A percentile compares a stretch with the other conserved stretches of the same genome.
Evolutionary conservation across 2,113 vertebrate species (phyloP).

Genomic region (Misgurnus mizolepis): DNA sequence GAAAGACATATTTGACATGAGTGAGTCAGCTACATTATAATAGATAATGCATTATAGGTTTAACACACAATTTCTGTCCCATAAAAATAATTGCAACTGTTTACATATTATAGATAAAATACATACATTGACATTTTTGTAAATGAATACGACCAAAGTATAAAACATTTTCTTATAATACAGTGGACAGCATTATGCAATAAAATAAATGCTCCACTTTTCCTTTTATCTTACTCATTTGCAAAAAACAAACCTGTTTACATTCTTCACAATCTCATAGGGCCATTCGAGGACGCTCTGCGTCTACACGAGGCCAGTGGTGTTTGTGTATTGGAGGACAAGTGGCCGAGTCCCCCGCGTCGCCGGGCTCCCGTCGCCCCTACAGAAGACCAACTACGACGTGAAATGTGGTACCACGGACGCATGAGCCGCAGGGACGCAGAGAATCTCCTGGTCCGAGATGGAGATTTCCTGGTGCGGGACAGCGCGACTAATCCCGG

Average conservation of each 20-base stretch:
- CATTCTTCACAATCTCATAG: slow-evolving; percentile 62
- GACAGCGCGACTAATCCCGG: slow-evolving; percentile 94
- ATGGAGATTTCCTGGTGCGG: slow-evolving; percentile 93
- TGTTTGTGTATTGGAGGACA: slow-evolving; percentile 76
- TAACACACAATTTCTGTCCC: too few relatives aligned
- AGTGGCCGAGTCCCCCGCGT: slow-evolving; percentile 88
- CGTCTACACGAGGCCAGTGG: slow-evolving; percentile 83
- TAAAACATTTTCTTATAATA: too few relatives aligned
- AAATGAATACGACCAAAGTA: too few relatives aligned
- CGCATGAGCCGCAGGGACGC: slow-evolving; percentile 91
- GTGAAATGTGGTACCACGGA: slow-evolving; percentile 94
- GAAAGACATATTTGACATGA: slow-evolving; percentile 97
- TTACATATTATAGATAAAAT: too few relatives aligned
- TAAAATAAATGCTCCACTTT: too few relatives aligned
- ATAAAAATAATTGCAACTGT: too few relatives aligned
- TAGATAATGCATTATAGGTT: too few relatives aligned
- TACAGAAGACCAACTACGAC: slow-evolving; percentile 89
- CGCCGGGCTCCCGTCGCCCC: slow-evolving; percentile 87
- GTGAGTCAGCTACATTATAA: slow-evolving; percentile 72
- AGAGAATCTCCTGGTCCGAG: slow-evolving; percentile 83
- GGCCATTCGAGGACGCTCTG: slow-evolving; percentile 93
- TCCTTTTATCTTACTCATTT: not conserved
- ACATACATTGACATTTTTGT: too few relatives aligned
- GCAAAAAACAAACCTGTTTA: too few relatives aligned
- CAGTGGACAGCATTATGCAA: too few relatives aligned